A percentile compares a stretch with the other conserved stretches of the same genome.
Evolutionary conservation across 1,140 invertebrate genomes (phyloP).

Genomic region (Dendrolimus punctatus): DNA sequence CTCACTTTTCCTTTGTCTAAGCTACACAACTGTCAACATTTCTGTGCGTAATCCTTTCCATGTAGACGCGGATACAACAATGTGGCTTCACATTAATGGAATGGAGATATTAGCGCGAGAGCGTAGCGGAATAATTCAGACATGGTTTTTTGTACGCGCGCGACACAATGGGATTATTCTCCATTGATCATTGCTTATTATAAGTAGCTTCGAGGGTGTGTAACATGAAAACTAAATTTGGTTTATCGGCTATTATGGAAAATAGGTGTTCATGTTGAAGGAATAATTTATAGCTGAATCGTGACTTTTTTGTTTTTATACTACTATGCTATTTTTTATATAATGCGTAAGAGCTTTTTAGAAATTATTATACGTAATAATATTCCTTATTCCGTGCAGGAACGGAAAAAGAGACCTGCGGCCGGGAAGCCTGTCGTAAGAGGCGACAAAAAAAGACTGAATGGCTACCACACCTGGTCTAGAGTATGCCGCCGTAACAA

Average conservation of each 20-base stretch:
- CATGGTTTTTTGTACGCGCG: conserved; percentile 64
- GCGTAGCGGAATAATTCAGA: conserved; percentile 66
- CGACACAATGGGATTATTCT: conserved; percentile 68
- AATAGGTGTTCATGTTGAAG: conserved; percentile 69
- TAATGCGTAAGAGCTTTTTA: too few species aligned
- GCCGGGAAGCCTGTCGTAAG: too few species aligned
- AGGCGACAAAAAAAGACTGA: too few species aligned
- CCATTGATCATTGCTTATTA: conserved; percentile 71
- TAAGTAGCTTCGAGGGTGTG: conserved; percentile 65
- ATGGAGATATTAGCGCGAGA: conserved; percentile 65
- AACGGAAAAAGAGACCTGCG: too few species aligned
- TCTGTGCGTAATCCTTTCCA: conserved; percentile 57
- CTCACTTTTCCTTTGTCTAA: conserved; percentile 46
- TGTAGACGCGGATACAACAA: conserved; percentile 35
- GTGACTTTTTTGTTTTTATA: conserved; percentile 53
- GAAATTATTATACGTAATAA: too few species aligned
- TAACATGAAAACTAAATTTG: conserved; percentile 72
- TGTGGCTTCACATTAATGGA: conserved; percentile 49
- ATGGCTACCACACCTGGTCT: too few species aligned
- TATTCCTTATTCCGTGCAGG: too few species aligned
- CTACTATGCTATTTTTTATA: conserved; percentile 1
- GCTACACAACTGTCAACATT: conserved; percentile 58
- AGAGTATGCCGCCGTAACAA: too few species aligned
- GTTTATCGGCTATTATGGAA: conserved; percentile 71
- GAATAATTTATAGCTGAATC: conserved; percentile 61